A percentile compares a stretch with the other conserved stretches of the same genome.
Conservation (phyloP, 92 coral and sea anemone genomes). For the Porites cylindrica region DNA sequence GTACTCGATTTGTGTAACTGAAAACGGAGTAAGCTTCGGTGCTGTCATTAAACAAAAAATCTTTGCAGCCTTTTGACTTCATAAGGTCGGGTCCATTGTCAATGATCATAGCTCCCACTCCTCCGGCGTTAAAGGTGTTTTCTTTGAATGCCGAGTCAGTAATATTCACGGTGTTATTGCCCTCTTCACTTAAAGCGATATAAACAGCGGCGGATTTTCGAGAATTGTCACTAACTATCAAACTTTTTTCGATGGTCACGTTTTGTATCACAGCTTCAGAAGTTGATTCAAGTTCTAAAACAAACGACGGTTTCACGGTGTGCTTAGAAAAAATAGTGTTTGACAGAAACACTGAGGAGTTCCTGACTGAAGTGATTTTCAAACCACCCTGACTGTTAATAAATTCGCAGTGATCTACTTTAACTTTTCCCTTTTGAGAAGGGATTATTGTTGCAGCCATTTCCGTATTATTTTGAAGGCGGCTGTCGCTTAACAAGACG, state of each 20-base stretch:
- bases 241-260: conserved; percentile 16
- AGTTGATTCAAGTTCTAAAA: not conserved
- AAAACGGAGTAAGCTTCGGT: conserved; percentile 11
- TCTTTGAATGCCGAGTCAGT: not conserved
- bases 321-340: conserved; percentile 13
- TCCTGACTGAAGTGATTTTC: not conserved
- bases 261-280: conserved; percentile 15
- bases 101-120: conserved; percentile 45
- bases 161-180: conserved; percentile 4
- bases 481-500: conserved; percentile 10
- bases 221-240: not conserved
- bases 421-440: not conserved
- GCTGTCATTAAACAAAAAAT: not conserved
- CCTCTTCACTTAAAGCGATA: not conserved
- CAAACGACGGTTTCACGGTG: not conserved
- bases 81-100: conserved; percentile 16
- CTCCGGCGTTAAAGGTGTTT: not conserved
- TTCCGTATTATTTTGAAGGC: not conserved
- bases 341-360: not conserved
- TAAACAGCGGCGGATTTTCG: conserved; percentile 7
- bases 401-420: conserved; percentile 34
- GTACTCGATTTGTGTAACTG: conserved; percentile 27
- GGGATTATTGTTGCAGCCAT: conserved; percentile 14
- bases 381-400: conserved; percentile 32
- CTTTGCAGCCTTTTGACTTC: conserved; percentile 26